Evolutionary conservation across 2,888 invertebrate species (phyloP).

Genomic region (Meliscaeva auricollis): DNA sequence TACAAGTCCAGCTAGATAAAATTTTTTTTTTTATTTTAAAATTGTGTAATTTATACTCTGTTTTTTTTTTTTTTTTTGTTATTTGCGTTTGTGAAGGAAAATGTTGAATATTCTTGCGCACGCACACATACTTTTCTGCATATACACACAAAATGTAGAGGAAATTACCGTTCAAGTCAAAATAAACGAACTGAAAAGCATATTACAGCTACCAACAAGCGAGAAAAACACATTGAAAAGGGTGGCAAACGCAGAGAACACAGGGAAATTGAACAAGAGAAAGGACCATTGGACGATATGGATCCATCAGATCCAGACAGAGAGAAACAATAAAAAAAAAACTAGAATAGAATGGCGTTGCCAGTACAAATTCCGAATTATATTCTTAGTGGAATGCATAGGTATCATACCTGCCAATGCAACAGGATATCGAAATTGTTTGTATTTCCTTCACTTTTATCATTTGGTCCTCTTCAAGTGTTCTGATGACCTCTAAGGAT

Average conservation of each 20-base stretch:
- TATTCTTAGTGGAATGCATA: not conserved
- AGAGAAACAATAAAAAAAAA: not conserved
- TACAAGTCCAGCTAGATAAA: constrained; percentile 24
- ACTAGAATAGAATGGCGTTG: not conserved
- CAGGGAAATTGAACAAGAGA: not conserved
- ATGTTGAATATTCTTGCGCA: constrained; percentile 58
- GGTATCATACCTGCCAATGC: too few relatives aligned
- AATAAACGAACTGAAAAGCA: constrained; percentile 29
- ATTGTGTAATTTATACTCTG: constrained; percentile 3
- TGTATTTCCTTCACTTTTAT: too few relatives aligned
- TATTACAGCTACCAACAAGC: not conserved
- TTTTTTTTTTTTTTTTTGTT: constrained; percentile 1
- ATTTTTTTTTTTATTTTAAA: not conserved
- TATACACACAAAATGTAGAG: constrained; percentile 9
- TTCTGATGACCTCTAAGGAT: too few relatives aligned
- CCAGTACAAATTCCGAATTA: not conserved
- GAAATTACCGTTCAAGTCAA: constrained; percentile 52
- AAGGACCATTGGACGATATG: not conserved
- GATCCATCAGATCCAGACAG: not conserved
- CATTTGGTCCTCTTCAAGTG: too few relatives aligned
- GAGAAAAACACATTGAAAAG: constrained; percentile 1
- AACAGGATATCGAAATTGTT: constrained; percentile 16
- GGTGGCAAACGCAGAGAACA: constrained; percentile 23
- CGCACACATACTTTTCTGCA: constrained; percentile 24
- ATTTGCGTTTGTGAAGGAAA: constrained; percentile 13